Evolutionary conservation across 1,140 invertebrate species (phyloP).

Genomic region (Diplogasteroides magnus): DNA sequence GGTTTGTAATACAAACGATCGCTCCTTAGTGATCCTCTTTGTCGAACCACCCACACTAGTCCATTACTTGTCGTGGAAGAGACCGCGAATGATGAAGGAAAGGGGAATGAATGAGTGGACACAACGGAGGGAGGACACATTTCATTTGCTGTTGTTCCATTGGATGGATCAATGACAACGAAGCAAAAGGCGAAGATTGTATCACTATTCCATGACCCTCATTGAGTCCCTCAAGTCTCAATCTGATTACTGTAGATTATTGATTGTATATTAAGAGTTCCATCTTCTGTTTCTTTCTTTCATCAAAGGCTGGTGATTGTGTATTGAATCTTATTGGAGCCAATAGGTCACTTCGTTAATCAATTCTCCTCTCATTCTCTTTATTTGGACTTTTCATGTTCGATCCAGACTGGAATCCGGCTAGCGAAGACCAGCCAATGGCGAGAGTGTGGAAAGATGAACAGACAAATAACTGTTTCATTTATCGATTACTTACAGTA

Average conservation of each 20-base stretch:
- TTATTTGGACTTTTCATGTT: slow-evolving; percentile 96
- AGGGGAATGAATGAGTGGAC: too few relatives aligned
- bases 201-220: slow-evolving; percentile 88
- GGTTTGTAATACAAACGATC: too few relatives aligned
- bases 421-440: slow-evolving; percentile 99
- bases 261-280: slow-evolving; percentile 66
- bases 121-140: too few relatives aligned
- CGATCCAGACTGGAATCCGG: slow-evolving; percentile 99
- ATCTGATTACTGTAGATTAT: too few relatives aligned
- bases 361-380: too few relatives aligned
- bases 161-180: slow-evolving; percentile 95
- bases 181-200: slow-evolving; percentile 95
- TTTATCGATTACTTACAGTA: slow-evolving; percentile 76
- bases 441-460: slow-evolving; percentile 98
- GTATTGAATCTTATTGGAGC: slow-evolving; percentile 86
- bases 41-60: too few relatives aligned
- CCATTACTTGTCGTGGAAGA: too few relatives aligned
- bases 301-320: slow-evolving; percentile 96
- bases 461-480: slow-evolving; percentile 95
- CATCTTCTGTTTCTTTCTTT: slow-evolving; percentile 83
- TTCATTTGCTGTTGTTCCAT: too few relatives aligned
- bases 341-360: too few relatives aligned
- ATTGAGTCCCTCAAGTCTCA: too few relatives aligned
- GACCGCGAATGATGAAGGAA: too few relatives aligned
- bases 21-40: too few relatives aligned